Evolutionary conservation across 2,888 invertebrate species (phyloP).

Genomic region (Torymus tubicola): DNA sequence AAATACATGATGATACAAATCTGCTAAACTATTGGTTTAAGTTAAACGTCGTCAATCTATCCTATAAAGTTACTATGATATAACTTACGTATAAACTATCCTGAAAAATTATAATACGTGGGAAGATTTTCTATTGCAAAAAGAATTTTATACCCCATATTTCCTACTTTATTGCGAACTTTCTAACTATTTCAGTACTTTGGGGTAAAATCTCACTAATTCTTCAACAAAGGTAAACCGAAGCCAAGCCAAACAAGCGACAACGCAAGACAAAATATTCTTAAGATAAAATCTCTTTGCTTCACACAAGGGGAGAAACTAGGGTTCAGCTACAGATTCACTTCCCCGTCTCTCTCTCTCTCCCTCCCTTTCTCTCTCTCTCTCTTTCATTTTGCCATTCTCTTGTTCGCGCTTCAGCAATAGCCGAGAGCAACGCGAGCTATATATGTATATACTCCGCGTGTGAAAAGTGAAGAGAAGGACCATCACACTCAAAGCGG

Average conservation of each 20-base stretch:
- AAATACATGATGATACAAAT: too few relatives aligned
- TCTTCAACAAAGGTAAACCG: neutral
- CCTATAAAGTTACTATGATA: too few relatives aligned
- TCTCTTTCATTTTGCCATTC: slow-evolving; percentile 48
- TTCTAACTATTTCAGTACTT: too few relatives aligned
- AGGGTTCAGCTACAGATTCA: neutral
- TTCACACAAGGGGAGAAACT: neutral
- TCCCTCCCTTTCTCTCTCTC: neutral
- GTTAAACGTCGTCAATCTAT: too few relatives aligned
- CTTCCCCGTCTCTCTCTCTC: neutral
- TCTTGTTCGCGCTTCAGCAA: slow-evolving; percentile 37
- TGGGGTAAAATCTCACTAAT: neutral
- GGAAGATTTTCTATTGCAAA: too few relatives aligned
- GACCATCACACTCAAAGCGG: slow-evolving; percentile 72
- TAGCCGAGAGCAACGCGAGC: slow-evolving; percentile 19
- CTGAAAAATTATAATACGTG: too few relatives aligned
- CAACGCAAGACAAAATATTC: neutral
- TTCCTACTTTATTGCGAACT: too few relatives aligned
- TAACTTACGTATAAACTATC: too few relatives aligned
- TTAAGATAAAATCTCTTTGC: slow-evolving; percentile 29
- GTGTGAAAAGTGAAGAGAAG: slow-evolving; percentile 62
- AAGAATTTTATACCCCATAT: too few relatives aligned
- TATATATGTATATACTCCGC: slow-evolving; percentile 58
- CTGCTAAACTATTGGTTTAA: too few relatives aligned
- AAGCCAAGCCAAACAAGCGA: neutral